These are phyloP conservation scores for Stratiomys singularior DNA, from an alignment of 2,888 invertebrate species.

Conservation along the genomic window DNA sequence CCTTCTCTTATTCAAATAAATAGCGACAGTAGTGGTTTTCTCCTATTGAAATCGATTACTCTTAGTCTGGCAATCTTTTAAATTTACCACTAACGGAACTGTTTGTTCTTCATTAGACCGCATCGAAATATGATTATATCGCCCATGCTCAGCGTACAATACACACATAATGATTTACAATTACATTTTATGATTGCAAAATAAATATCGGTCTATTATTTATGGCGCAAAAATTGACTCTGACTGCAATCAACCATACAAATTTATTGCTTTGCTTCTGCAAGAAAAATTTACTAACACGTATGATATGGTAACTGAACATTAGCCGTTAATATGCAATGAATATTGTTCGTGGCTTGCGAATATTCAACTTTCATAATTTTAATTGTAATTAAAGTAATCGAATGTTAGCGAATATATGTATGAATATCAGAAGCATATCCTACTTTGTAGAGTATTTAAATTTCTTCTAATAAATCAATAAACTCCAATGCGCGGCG, in stretches of 20 bases:
- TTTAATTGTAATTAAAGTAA: slow-evolving; percentile 24
- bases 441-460: no score
- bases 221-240: slow-evolving; percentile 30
- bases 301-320: no score
- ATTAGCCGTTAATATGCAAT: no score
- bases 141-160: neutral
- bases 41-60: neutral
- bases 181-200: slow-evolving; percentile 27
- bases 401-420: no score
- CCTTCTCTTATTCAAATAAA: neutral
- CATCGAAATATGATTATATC: neutral
- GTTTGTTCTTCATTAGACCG: neutral
- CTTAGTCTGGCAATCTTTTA: neutral
- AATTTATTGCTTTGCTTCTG: slow-evolving; percentile 3
- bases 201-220: slow-evolving; percentile 34
- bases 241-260: neutral
- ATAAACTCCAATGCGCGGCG: no score
- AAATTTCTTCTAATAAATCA: no score
- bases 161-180: slow-evolving; percentile 41
- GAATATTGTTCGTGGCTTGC: neutral
- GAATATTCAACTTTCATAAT: slow-evolving; percentile 22
- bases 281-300: neutral
- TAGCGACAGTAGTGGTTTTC: neutral
- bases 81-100: slow-evolving; percentile 20
- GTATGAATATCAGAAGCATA: no score